Conservation (phyloP, 2,113 vertebrate species). For the Notechis scutatus region DNA sequence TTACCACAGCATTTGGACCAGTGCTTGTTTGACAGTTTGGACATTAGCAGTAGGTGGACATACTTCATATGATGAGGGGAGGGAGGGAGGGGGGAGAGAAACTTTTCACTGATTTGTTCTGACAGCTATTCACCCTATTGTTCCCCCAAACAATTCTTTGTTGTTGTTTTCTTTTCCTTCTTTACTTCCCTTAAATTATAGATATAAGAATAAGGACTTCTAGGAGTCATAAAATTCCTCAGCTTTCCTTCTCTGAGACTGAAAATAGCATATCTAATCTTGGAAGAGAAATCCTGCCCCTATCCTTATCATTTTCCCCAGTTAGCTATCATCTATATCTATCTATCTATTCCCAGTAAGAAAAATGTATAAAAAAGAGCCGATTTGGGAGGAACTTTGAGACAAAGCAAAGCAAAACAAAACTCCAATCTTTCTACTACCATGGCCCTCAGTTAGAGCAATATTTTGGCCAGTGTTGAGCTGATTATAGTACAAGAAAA, state of each 20-base stretch:
- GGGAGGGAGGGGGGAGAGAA: not conserved
- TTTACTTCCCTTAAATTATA: not conserved
- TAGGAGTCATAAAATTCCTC: not conserved
- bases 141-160: not conserved
- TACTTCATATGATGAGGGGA: not conserved
- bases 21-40: not conserved
- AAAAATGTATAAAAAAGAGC: not conserved
- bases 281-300: not conserved
- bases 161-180: not conserved
- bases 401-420: not conserved
- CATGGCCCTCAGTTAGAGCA: not conserved
- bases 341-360: not conserved
- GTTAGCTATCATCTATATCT: not conserved
- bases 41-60: not conserved
- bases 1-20: not conserved
- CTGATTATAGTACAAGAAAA: not conserved
- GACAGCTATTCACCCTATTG: slow-evolving; percentile 8
- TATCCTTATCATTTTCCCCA: not conserved
- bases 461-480: not conserved
- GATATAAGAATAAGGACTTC: not conserved
- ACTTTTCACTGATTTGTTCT: not conserved
- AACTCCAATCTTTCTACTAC: not conserved
- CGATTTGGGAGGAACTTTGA: not conserved
- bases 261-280: not conserved
- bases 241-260: not conserved